Base-by-base conservation (phyloP, 2,888 invertebrate genomes). In the Odontocerum albicorne region DNA sequence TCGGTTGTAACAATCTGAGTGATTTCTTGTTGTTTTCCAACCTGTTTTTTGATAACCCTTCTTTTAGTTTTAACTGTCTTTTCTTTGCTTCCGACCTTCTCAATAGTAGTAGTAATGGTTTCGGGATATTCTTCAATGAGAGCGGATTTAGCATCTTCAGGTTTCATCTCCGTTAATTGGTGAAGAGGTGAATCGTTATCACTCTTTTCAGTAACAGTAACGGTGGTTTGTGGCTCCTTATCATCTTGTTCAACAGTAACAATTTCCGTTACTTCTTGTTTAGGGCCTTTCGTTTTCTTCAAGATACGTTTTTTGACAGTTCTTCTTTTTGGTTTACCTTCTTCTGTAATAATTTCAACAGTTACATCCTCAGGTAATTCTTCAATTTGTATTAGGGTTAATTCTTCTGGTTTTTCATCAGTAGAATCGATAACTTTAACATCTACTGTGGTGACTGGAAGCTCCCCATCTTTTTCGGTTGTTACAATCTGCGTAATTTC, bases 401-500 rank as follows among this genome's bases (percentile, higher is more conserved):
- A n/a, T n/a, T n/a, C n/a, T n/a, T n/a, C n/a, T n/a, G n/a, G n/a
- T n/a, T n/a, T n/a, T n/a, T n/a, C 69, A 56, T 69, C 63, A 40
- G 66, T 43, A 27, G 66, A 56, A 13, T 49, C 21, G 22, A 57
- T 38, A 17, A 65, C 57, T 49, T 46, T 35, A n/a, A 67, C 63
- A 0, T n/a, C n/a, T n/a, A 74, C 67, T 0, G 69, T 71, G 0
- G 70, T 71, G 0, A 69, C 63, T 0, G 72, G 70, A 1, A 62
- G 63, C 43, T 72, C 69, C 15, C 70, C 71, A 2, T 74, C 72
- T 45, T 71, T 69, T 56, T 75, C 68, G n/a, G 73, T 66, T 3
- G 77, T 78, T 2, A 72, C 67, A 10, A 73, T 73, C 64, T 74
- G 74, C 1, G 79, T 75, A 6, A 73, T 66, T 62, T 77, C 75